Conservation (phyloP, 2,797 vertebrate genomes). For the Peromyscus melanophrys region DNA sequence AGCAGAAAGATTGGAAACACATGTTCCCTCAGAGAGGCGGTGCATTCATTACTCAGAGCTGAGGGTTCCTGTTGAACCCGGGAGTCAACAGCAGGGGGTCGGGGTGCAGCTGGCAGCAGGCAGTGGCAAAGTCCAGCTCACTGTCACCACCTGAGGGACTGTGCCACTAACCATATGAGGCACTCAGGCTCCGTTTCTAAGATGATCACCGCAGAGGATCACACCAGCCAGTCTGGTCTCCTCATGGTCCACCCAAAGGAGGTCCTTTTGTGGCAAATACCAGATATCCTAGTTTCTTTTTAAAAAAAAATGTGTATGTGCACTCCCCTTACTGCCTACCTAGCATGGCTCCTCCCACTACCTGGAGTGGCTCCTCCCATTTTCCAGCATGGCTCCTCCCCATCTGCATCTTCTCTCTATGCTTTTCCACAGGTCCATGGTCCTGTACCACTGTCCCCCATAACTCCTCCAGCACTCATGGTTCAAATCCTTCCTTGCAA, state of each 20-base stretch:
- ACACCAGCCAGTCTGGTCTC: background rate
- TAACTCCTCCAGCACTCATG: too few species aligned
- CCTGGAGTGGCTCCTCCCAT: background rate
- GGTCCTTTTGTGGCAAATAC: background rate
- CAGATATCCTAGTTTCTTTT: background rate
- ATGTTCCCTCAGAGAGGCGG: slow-evolving; percentile 61
- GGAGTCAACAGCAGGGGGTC: slow-evolving; percentile 58
- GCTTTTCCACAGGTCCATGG: accelerated
- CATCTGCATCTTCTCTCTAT: accelerated
- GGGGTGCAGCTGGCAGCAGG: background rate
- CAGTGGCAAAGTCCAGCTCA: background rate
- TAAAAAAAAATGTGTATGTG: background rate
- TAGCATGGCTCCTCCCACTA: too few species aligned
- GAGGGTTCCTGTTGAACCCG: background rate
- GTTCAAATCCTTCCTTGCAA: background rate
- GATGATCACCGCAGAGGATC: accelerated
- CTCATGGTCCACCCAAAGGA: background rate
- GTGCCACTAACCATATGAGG: background rate
- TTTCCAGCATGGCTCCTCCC: background rate
- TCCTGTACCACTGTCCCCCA: background rate
- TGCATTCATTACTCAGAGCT: background rate
- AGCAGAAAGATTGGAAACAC: slow-evolving; percentile 86
- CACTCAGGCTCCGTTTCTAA: accelerated
- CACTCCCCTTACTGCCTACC: background rate
- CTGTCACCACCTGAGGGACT: background rate